phyloP scores from a whole-genome alignment of 2,888 invertebrate genomes.

The Malthinus seriepunctatus region DNA sequence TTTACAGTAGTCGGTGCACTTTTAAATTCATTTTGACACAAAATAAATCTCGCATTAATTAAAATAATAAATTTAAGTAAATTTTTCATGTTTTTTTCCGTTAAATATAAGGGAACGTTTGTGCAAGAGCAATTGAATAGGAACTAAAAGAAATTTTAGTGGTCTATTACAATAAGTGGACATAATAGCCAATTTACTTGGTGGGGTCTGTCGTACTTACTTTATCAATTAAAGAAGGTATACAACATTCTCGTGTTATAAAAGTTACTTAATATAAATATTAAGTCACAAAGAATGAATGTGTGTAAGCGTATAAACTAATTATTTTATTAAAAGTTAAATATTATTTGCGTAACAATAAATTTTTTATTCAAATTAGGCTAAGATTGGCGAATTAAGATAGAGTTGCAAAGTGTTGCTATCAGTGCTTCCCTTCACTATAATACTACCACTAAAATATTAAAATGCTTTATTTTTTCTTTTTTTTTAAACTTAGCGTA shows the following conservation, averaged over 20 bases:
- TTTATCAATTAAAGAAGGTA: conserved; percentile 20
- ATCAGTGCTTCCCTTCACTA: too few relatives aligned
- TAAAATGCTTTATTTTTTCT: too few relatives aligned
- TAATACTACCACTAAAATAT: too few relatives aligned
- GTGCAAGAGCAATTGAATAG: conserved; percentile 19
- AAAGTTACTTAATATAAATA: conserved; percentile 22
- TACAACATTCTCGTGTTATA: conserved; percentile 17
- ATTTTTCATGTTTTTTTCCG: background rate
- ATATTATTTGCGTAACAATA: background rate
- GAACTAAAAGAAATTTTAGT: conserved; percentile 23
- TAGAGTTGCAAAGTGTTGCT: too few relatives aligned
- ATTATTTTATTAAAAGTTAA: conserved; percentile 1
- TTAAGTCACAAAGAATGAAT: conserved; percentile 18
- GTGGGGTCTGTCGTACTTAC: conserved; percentile 27
- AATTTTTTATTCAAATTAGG: background rate
- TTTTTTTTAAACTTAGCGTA: too few relatives aligned
- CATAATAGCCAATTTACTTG: conserved; percentile 23
- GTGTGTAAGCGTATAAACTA: conserved; percentile 2
- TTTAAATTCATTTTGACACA: conserved; percentile 56
- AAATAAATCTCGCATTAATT: conserved; percentile 13
- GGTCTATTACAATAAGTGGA: conserved; percentile 23
- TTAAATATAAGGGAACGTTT: conserved; percentile 4
- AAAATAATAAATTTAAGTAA: conserved; percentile 19
- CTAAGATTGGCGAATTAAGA: too few relatives aligned
- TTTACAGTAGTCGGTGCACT: conserved; percentile 76